phyloP scores from a whole-genome alignment of 2,113 vertebrate species.

The Melanerpes formicivorus region DNA sequence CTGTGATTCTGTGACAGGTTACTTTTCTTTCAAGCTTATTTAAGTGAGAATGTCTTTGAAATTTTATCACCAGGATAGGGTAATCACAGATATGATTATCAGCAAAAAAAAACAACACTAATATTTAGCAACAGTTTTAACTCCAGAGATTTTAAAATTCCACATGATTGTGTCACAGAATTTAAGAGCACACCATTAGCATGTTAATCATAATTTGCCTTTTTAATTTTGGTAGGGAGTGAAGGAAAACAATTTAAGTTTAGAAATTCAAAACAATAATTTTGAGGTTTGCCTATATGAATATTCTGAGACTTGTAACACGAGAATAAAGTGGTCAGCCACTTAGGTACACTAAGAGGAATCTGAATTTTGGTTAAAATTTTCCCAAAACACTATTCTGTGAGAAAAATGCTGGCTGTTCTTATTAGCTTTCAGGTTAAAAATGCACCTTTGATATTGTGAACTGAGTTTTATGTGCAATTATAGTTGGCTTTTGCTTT shows the following conservation, averaged over 20 bases:
- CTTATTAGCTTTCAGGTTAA: background rate
- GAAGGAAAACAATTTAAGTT: background rate
- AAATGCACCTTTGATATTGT: background rate
- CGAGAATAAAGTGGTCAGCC: background rate
- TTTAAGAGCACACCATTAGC: background rate
- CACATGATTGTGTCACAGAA: background rate
- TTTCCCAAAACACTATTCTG: background rate
- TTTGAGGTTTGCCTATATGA: background rate
- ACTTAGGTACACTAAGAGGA: background rate
- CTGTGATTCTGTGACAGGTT: background rate
- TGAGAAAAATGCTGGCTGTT: background rate
- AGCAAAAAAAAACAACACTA: background rate
- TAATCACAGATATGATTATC: background rate
- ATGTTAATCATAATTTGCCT: background rate
- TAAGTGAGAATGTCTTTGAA: slow-evolving; percentile 8
- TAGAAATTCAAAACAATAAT: background rate
- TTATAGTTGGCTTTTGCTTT: background rate
- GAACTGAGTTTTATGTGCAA: background rate
- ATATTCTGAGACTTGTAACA: background rate
- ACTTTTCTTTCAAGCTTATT: background rate
- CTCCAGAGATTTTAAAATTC: background rate
- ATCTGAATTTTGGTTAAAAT: background rate
- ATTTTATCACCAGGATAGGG: background rate
- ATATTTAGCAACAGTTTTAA: background rate
- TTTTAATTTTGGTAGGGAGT: background rate